Evolutionary conservation across 2,888 invertebrate genomes (phyloP).

Genomic region (Standfussiana lucernea): DNA sequence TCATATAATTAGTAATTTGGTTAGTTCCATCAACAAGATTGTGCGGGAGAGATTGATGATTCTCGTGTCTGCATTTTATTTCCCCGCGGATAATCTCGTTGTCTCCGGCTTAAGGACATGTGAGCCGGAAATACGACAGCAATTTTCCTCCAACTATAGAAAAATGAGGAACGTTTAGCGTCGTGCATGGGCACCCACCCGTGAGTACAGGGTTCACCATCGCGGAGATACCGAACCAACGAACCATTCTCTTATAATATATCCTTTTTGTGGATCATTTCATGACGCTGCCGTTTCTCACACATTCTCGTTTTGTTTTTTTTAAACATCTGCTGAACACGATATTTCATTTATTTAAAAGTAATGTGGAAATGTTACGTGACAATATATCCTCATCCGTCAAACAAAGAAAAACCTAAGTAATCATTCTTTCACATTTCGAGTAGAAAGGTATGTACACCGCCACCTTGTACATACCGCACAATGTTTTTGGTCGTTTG

Average conservation of each 20-base stretch:
- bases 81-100: constrained; percentile 89
- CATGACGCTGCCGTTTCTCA: constrained; percentile 64
- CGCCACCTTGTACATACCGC: constrained; percentile 45
- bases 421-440: constrained; percentile 74
- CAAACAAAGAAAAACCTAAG: constrained; percentile 73
- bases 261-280: constrained; percentile 70
- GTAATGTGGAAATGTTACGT: constrained; percentile 49
- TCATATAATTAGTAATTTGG: constrained; percentile 73
- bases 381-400: constrained; percentile 73
- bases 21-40: constrained; percentile 76
- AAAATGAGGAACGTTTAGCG: constrained; percentile 88
- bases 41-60: constrained; percentile 85
- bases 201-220: constrained; percentile 73
- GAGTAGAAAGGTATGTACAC: background rate
- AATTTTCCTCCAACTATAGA: constrained; percentile 89
- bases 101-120: constrained; percentile 89
- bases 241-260: constrained; percentile 73
- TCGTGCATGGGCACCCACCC: constrained; percentile 82
- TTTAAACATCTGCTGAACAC: constrained; percentile 39
- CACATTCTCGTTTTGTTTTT: constrained; percentile 47
- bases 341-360: constrained; percentile 62
- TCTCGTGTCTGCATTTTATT: constrained; percentile 88
- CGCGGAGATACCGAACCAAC: constrained; percentile 70
- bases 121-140: constrained; percentile 89
- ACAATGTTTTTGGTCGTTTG: constrained; percentile 71